Conservation (phyloP, 2,113 vertebrate species). For the Rhinogobius similis region DNA sequence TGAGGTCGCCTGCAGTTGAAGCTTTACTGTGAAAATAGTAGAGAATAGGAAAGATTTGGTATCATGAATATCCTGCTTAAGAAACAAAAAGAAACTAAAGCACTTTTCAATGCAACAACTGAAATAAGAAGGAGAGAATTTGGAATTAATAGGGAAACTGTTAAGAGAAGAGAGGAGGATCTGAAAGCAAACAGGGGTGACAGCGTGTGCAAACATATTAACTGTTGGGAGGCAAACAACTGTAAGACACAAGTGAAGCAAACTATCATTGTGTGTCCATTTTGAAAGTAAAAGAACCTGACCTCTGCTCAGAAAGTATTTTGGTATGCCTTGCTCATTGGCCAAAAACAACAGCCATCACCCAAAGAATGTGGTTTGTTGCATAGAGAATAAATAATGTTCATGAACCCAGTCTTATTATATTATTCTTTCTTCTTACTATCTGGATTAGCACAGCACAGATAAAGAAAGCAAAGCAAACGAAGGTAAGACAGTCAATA, state of each 20-base stretch:
- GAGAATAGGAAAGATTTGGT: not conserved
- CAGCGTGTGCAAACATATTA: conserved; percentile 1
- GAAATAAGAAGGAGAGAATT: not conserved
- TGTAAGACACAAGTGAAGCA: not conserved
- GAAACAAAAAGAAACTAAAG: not conserved
- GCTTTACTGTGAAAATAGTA: conserved; percentile 81
- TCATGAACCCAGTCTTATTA: not conserved
- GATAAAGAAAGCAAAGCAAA: not conserved
- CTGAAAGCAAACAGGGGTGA: not conserved
- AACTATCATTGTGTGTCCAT: not conserved
- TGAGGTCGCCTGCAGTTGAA: conserved; percentile 93
- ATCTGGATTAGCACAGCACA: not conserved
- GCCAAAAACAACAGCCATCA: not conserved
- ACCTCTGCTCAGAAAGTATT: not conserved
- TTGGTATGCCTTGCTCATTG: not conserved
- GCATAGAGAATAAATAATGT: not conserved
- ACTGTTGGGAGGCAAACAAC: not conserved
- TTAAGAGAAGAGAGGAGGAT: not conserved
- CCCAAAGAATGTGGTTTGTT: not conserved
- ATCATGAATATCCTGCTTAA: not conserved
- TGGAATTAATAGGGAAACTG: not conserved
- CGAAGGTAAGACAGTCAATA: not conserved
- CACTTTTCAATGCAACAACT: not conserved
- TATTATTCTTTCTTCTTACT: not conserved
- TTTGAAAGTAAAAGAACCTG: not conserved